Evolutionary conservation across 2,113 vertebrate genomes (phyloP).

Genomic region (Phaetusa simplex): DNA sequence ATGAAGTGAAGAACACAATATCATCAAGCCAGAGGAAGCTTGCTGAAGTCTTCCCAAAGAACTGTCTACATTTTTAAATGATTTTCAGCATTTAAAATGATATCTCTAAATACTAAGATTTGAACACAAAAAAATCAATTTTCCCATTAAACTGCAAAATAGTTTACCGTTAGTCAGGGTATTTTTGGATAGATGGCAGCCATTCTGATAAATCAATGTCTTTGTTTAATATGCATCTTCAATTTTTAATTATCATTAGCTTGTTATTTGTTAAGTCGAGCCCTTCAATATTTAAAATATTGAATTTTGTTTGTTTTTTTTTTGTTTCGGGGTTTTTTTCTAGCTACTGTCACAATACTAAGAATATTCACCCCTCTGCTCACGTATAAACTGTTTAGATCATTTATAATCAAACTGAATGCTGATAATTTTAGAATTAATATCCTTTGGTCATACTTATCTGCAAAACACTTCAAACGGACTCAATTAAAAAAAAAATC

Average conservation of each 20-base stretch:
- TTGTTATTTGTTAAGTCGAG: not conserved
- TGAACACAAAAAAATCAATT: not conserved
- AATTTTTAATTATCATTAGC: not conserved
- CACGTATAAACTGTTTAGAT: not conserved
- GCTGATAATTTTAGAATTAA: not conserved
- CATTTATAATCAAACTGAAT: not conserved
- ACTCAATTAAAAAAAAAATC: not conserved
- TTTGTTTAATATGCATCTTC: not conserved
- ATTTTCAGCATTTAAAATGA: not conserved
- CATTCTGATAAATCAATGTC: not conserved
- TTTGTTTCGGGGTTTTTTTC: not conserved
- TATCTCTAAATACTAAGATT: not conserved
- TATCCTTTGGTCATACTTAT: not conserved
- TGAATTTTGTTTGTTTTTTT: not conserved
- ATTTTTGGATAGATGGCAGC: not conserved
- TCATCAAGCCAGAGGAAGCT: not conserved
- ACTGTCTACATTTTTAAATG: not conserved
- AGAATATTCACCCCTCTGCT: not conserved
- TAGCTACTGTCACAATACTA: not conserved
- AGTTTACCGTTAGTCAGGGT: not conserved
- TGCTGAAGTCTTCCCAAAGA: not conserved
- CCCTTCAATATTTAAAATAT: not conserved
- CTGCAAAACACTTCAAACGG: not conserved
- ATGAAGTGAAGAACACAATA: not conserved
- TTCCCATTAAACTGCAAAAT: not conserved